Percentiles rank a stretch among this genome's conserved stretches.
Evolutionary conservation across 2,797 vertebrate genomes (phyloP).

Genomic region (Lutjanus argentimaculatus): DNA sequence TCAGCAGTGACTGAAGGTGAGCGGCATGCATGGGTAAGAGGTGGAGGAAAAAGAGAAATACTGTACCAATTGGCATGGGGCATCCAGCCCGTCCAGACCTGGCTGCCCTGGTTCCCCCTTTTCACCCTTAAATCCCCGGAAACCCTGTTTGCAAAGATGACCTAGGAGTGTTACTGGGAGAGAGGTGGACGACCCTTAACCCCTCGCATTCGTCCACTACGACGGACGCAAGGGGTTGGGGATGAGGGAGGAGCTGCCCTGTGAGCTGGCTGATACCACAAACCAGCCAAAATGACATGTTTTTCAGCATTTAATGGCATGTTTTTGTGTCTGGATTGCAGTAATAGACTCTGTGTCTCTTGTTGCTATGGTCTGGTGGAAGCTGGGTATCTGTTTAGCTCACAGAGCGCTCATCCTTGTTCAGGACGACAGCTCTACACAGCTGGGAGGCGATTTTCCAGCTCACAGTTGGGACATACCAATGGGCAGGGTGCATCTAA

Average conservation of each 20-base stretch:
- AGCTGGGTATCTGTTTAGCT: constrained; percentile 62
- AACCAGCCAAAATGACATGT: constrained; percentile 26
- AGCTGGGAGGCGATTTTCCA: constrained; percentile 81
- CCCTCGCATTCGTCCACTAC: constrained; percentile 55
- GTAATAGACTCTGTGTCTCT: constrained; percentile 9
- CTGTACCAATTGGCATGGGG: constrained; percentile 99
- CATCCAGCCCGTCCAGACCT: constrained; percentile 99
- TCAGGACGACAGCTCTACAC: constrained; percentile 69
- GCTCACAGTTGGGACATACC: constrained; percentile 93
- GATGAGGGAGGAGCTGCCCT: constrained; percentile 83
- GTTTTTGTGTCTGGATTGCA: constrained; percentile 27
- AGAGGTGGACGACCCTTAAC: constrained; percentile 82
- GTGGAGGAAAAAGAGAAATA: constrained; percentile 96
- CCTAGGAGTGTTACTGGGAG: constrained; percentile 97
- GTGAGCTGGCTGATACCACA: constrained; percentile 66
- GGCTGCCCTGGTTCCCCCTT: constrained; percentile 99
- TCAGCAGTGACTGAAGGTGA: constrained; percentile 79
- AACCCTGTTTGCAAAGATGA: constrained; percentile 99
- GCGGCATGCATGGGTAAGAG: constrained; percentile 89
- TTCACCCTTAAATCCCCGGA: constrained; percentile 99
- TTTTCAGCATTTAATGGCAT: constrained; percentile 11
- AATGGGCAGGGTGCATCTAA: constrained; percentile 99
- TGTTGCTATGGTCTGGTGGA: constrained; percentile 30
- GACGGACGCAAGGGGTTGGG: constrained; percentile 55
- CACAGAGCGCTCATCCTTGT: constrained; percentile 86